Evolutionary conservation across 2,113 vertebrate genomes (phyloP), one percentile per base, ranked within the genome.

Genomic region (Rhegmatorhina hoffmannsi): DNA sequence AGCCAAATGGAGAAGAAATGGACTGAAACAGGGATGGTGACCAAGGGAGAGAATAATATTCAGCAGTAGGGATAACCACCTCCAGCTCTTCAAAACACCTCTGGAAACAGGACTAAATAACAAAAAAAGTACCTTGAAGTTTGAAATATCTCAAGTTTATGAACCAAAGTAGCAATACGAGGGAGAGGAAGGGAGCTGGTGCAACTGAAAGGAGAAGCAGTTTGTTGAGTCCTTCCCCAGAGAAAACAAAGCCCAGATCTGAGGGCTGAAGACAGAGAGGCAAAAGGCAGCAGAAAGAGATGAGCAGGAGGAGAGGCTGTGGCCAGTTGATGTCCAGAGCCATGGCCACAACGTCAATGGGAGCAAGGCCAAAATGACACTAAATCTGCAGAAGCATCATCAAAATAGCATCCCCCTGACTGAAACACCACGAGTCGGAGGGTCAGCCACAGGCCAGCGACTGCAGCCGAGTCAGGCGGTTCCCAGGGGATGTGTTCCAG

Each of bases 391-490:
- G 83, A 72, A 81, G 34, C 29, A 47, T 31, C 10, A 2, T 63
- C 43, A 40, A 92, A 92, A 93, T 55, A 77, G 33, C 83, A 84
- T 40, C 88, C 36, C 34, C 15, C 28, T 80, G 17, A 23, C 31
- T 28, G 55, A 62, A 94, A 84, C 1, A 0, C 68, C 59, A 26
- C 0, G 1, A 70, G 67, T 2, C 17, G 0, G 2, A 70, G 91
- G 86, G 75, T 90, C 79, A 95, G 75, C 94, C 59, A 29, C 31
- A n/a, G 79, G 70, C 53, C 94, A 90, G 72, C 68, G 38, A 5
- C 53, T 49, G 72, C 68, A 70, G 38, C 44, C 2, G 0, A 79
- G 67, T 40, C 78, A 92, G 94, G 83, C 2, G 0, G 43, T 60
- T 68, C 88, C 87, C 79, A 28, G 25, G 31, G 46, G 75, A 67